Base-by-base conservation (phyloP, 2,113 vertebrate genomes). In the Picathartes gymnocephalus region DNA sequence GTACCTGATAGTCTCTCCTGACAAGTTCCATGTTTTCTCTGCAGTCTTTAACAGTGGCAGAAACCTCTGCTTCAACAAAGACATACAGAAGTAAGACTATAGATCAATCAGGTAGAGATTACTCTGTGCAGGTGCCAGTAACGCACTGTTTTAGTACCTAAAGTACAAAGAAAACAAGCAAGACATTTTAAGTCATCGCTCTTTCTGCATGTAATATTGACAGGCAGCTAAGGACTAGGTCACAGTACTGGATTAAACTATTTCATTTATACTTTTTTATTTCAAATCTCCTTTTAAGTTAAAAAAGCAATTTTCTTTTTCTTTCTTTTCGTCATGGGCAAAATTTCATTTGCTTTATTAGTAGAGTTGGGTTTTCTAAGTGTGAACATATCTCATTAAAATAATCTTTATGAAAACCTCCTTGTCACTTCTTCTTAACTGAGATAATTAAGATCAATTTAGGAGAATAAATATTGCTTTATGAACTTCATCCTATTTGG, bases 101-200 rank as follows among this genome's bases (percentile, higher is more conserved):
- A 90, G 66, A 94, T 95, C 81, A 93, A 87, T 64, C 16, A 2
- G 25, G 57, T 7, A 93, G 66, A 90, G 72, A 97, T 92, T 60
- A 85, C 30, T 77, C 76, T 60, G 11, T 13, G 28, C 11, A 91
- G 69, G 86, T 86, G 81, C 95, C 85, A 91, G 66, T 30, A 93
- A 91, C 50, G 47, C 31, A 83, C 86, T 7, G 4, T 37, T 53
- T 83, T 48, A 77, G 11, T 74, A 88, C 61, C 35, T 95, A 13
- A 31, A 83, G 64, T 35, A 60, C 30, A 81, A 70, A 91, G 24
- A 86, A 60, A 57, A 54, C 30, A 73, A 81, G 50, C 2, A 42
- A 88, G 81, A 81, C 31, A 45, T 73, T 84, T 80, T 58, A 71
- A 90, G 66, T 50, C 44, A 71, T 77, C 44, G 24, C 24, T 92